Base-by-base conservation (phyloP, 2,888 invertebrate species). In the Yponomeuta cagnagella region DNA sequence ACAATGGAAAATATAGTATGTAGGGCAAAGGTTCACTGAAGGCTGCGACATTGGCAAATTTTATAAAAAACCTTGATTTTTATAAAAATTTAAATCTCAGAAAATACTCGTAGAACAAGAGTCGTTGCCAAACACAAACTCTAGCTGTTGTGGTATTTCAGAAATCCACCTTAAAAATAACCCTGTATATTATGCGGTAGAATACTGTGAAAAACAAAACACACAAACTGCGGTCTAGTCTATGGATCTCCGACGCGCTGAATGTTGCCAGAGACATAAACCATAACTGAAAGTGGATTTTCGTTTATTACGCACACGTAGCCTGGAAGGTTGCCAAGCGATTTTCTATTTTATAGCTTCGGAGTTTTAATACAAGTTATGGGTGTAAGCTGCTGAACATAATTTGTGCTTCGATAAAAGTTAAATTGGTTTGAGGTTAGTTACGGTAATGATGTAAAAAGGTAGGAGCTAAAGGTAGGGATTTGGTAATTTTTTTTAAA, bases 251-350 rank as follows among this genome's bases (percentile, higher is more conserved):
- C 12, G 52, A 58, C 12, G 64, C 30, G n/a, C 10, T 30, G 79
- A 82, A 80, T 82, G 78, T 80, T 79, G 81, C 79, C 77, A 79
- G 81, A 81, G 80, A 78, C 81, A 85, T 84, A 84, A 86, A 85
- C 84, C 82, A 84, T 83, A 84, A 82, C 82, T 77, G 80, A 83
- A 85, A 84, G 84, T 82, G 82, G 84, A 84, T 86, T 84, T 83
- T 83, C 79, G 81, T 82, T 70, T 84, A 85, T 83, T 82, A 82
- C 80, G 77, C 76, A 78, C 78, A 81, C 82, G 77, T 80, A 69
- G 74, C 74, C 79, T 83, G 82, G 80, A 76, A 69, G 72, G 70
- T 70, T 79, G 85, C 83, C 83, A 84, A 78, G 75, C 79, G 73
- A 82, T 80, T 81, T 76, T 77, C 76, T 77, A 70, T 80, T 82